Base-by-base conservation (phyloP, 2,797 vertebrate genomes). In the Pangasius krempfi region DNA sequence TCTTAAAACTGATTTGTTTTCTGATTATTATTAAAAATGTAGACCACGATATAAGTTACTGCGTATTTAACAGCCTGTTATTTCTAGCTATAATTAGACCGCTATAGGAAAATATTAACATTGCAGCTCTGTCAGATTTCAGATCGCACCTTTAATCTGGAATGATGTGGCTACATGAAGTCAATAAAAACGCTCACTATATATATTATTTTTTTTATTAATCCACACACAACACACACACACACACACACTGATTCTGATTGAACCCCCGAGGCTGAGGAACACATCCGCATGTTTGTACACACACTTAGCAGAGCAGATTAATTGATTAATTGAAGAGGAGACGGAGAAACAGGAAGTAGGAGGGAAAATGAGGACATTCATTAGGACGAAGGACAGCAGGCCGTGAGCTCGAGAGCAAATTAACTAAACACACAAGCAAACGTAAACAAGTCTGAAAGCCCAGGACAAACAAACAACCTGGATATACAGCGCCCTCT, bases 401-500 rank as follows among this genome's bases (percentile, higher is more conserved):
- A 92, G 91, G 91, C 88, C 90, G 85, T 91, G 83, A 88, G 86
- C 78, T 90, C 88, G 84, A 89, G 92, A 91, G 93, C 92, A 93
- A 95, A 95, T 95, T 91, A 95, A 94, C 93, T 92, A 93, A 94
- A 94, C 89, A 94, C 92, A 93, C 92, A 92, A 87, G 91, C 80
- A 92, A 90, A 90, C 60, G 88, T 84, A 91, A 84, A 90, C 87
- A 91, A 75, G 44, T 33, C 68, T 73, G 90, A 1, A 70, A 93
- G 91, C 80, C 58, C 68, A 91, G 91, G 80, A 66, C 91, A 90
- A 92, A 92, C 91, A 92, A 89, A 94, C 95, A 94, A 92, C 95
- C 62, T 96, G 94, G 95, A 95, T 93, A 94, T 85, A 93, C 95
- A 95, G 94, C 97, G 96, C 98, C 97, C 97, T 98, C 97, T 98